A percentile compares a stretch with the other conserved stretches of the same genome.
These are phyloP conservation scores for Halcyon leucocephala DNA, from an alignment of 2,797 vertebrate genomes.

Conservation along the genomic window DNA sequence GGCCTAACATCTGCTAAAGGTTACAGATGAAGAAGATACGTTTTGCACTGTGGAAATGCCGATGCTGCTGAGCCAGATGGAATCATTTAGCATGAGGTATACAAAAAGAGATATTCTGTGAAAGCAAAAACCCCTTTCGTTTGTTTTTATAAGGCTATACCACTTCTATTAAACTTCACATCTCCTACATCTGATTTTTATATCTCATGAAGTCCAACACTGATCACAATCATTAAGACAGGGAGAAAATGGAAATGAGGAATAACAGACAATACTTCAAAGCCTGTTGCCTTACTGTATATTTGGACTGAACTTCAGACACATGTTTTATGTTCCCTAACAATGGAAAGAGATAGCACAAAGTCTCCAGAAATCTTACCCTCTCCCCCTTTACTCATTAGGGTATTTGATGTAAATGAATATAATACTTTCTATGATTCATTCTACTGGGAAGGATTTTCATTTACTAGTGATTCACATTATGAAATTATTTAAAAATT, in stretches of 20 bases:
- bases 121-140: neutral
- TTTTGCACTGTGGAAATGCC: neutral
- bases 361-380: neutral
- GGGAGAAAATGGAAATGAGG: neutral
- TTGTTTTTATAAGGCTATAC: neutral
- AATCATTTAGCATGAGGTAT: neutral
- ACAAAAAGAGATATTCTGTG: neutral
- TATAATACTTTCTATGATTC: neutral
- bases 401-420: neutral
- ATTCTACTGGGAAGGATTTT: neutral
- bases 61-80: neutral
- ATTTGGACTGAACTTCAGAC: neutral
- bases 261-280: neutral
- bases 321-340: neutral
- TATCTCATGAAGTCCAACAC: neutral
- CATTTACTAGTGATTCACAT: neutral
- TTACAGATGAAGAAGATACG: neutral
- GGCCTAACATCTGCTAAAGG: neutral
- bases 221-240: neutral
- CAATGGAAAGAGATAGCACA: neutral
- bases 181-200: neutral
- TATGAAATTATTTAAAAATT: neutral
- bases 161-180: neutral
- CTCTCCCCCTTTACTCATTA: neutral
- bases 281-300: neutral